Percentiles rank a stretch among this genome's conserved stretches.
Evolutionary conservation across 2,113 vertebrate species (phyloP).

Genomic region (Epinephelus fuscoguttatus): DNA sequence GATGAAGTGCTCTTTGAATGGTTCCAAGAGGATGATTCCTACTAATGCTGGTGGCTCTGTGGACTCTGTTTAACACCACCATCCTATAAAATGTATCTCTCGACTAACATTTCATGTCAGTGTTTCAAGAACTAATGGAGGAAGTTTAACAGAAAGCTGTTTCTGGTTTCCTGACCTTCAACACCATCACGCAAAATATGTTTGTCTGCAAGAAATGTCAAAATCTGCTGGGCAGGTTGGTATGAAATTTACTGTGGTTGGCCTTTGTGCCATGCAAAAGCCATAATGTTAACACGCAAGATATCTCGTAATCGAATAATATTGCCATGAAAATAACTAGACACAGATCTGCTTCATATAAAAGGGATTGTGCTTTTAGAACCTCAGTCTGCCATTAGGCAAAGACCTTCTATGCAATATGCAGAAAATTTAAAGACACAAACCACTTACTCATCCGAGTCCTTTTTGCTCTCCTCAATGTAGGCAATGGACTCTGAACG

Average conservation of each 20-base stretch:
- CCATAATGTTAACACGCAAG: neutral
- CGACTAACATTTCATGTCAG: neutral
- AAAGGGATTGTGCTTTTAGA: neutral
- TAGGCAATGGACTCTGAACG: slow-evolving; percentile 98
- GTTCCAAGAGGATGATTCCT: neutral
- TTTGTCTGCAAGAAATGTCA: neutral
- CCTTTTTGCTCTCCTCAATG: slow-evolving; percentile 98
- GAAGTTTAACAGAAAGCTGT: neutral
- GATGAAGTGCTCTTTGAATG: too few relatives aligned
- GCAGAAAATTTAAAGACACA: neutral
- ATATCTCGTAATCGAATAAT: neutral
- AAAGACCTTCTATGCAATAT: neutral
- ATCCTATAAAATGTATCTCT: too few relatives aligned
- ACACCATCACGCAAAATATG: neutral
- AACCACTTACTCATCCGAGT: slow-evolving; percentile 93
- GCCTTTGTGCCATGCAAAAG: neutral
- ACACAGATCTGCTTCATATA: neutral
- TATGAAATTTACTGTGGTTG: neutral
- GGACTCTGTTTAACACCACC: too few relatives aligned
- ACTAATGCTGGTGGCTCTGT: neutral
- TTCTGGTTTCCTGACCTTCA: neutral
- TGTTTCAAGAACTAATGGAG: neutral
- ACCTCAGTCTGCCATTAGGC: neutral
- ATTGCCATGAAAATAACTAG: neutral
- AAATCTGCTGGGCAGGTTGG: neutral